Conservation (phyloP, 1,140 invertebrate genomes). For the Hyles vespertilio region DNA sequence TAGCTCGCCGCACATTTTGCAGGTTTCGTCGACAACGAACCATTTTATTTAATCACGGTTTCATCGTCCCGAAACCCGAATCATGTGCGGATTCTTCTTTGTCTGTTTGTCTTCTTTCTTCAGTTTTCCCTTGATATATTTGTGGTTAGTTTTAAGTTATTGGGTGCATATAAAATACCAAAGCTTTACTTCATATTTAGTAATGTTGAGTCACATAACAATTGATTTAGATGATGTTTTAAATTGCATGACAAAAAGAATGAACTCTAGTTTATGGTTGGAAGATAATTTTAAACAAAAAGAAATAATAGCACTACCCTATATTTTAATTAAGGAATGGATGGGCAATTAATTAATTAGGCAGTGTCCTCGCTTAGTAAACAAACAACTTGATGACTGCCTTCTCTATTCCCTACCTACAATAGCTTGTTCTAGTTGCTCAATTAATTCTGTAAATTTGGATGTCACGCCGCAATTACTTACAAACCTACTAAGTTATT, state of each 20-base stretch:
- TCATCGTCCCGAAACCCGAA: conserved; percentile 88
- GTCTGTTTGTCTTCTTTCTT: conserved; percentile 21
- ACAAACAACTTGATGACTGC: conserved; percentile 21
- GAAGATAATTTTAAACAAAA: too few species aligned
- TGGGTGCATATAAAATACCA: neutral
- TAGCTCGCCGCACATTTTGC: conserved; percentile 82
- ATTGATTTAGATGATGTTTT: too few species aligned
- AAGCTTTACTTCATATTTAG: too few species aligned
- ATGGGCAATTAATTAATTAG: conserved; percentile 37
- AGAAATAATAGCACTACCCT: neutral
- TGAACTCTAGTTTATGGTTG: too few species aligned
- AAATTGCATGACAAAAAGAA: too few species aligned
- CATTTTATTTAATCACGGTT: conserved; percentile 80
- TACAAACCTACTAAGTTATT: neutral
- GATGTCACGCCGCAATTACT: neutral
- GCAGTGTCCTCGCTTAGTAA: conserved; percentile 25
- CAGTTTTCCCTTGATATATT: neutral
- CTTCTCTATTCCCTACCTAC: neutral
- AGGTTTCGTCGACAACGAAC: conserved; percentile 95
- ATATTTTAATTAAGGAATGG: conserved; percentile 34
- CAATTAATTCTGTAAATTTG: neutral
- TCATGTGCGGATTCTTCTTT: conserved; percentile 74
- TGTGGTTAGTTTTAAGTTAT: neutral
- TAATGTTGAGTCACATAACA: too few species aligned
- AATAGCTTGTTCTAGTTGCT: too few species aligned